Conservation (phyloP, 2,888 invertebrate genomes). For the Thecophora atra region DNA sequence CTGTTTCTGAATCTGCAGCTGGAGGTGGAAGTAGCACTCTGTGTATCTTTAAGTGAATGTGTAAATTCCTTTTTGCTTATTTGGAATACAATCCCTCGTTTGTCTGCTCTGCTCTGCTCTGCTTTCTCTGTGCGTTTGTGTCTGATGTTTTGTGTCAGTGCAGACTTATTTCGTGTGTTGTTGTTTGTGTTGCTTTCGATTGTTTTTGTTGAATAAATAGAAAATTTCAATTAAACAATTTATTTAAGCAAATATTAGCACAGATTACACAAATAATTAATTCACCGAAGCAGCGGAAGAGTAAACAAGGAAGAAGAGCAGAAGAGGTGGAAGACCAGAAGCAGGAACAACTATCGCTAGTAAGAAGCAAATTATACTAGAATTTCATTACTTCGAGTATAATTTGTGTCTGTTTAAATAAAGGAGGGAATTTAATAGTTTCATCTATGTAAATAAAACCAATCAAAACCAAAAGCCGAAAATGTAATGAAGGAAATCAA, state of each 20-base stretch:
- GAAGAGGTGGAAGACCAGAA: neutral
- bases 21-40: neutral
- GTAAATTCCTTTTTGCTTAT: neutral
- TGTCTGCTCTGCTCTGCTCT: neutral
- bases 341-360: neutral
- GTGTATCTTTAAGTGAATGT: neutral
- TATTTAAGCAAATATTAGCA: constrained; percentile 28
- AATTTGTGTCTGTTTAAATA: constrained; percentile 9
- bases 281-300: constrained; percentile 1
- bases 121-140: neutral
- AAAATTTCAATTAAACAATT: constrained; percentile 34
- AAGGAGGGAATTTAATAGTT: neutral
- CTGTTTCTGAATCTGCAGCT: neutral
- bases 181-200: neutral
- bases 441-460: no score
- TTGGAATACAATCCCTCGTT: neutral
- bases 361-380: neutral
- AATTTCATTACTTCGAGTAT: constrained; percentile 22
- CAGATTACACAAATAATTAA: constrained; percentile 34
- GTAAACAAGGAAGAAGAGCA: neutral
- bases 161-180: no score
- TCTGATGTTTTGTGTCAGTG: no score
- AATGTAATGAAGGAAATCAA: neutral
- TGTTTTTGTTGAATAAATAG: constrained; percentile 26
- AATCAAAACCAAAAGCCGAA: no score